Base-by-base conservation (phyloP, 2,888 invertebrate species). In the Linnaemya vulpina region DNA sequence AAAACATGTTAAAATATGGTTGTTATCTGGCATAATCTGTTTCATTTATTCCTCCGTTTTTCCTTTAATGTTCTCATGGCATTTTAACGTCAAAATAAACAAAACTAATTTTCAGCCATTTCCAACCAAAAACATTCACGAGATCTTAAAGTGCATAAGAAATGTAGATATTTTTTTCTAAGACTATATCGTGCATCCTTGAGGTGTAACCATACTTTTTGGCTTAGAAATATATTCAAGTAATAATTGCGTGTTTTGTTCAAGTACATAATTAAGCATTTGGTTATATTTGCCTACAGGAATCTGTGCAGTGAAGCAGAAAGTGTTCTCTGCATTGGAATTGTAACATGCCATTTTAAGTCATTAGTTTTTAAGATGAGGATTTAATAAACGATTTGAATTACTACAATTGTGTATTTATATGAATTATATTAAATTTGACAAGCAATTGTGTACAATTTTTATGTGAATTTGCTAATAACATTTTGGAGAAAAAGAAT, bases 31-130 rank as follows among this genome's bases (percentile, higher is more conserved):
- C 70, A 43, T 62, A 43, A 68, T 51, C 58, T 77, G 22, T 38
- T 67, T 35, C 20, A 7, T 46, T 46, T 49, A 35, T 1, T 20
- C n/a, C 22, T 35, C n/a, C 25, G 4, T 40, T 62, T 51, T 15
- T 43, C 4, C 62, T 53, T 35, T 51, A 53, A 5, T 43, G 20
- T 78, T 78, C 71, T n/a, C 46, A 73, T 65, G 58, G 58, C 55
- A 1, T 67, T 73, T 67, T 49, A 55, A 63, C 65, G 46, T 46
- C 63, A 49, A 30, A 25, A 55, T 43, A 38, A 73, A 80, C 49
- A 58, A 4, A 58, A 1, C n/a, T 10, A 7, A 35, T 46, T 51
- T 80, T 43, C 46, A 55, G 22, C 65, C 49, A 65, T n/a, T n/a
- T n/a, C n/a, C n/a, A n/a, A n/a, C n/a, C n/a, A n/a, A n/a, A 65